Evolutionary conservation across 2,888 invertebrate genomes (phyloP).

Genomic region (Tromatobia lineatoria): DNA sequence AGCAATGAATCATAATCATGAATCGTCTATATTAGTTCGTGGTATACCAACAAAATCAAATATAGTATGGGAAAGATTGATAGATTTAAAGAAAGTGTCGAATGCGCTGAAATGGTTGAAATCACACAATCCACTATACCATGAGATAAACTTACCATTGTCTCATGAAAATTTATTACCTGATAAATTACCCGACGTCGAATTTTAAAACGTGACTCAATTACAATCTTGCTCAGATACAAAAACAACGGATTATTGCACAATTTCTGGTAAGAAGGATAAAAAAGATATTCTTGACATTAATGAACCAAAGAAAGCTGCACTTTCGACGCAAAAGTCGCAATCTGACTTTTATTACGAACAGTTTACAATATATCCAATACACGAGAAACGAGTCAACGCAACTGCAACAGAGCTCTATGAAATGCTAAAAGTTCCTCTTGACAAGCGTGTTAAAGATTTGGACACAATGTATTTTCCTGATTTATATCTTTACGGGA

Average conservation of each 20-base stretch:
- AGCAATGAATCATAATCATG: conserved; percentile 74
- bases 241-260: not conserved
- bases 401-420: conserved; percentile 69
- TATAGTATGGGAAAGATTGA: conserved; percentile 75
- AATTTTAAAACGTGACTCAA: conserved; percentile 20
- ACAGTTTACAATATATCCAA: conserved; percentile 65
- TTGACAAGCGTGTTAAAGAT: conserved; percentile 62
- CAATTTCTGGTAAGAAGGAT: not conserved
- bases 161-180: conserved; percentile 37
- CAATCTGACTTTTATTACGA: conserved; percentile 64
- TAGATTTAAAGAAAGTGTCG: conserved; percentile 77
- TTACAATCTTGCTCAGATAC: not conserved
- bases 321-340: conserved; percentile 63
- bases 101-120: conserved; percentile 75
- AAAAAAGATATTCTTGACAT: conserved; percentile 5
- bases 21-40: conserved; percentile 78
- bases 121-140: conserved; percentile 75
- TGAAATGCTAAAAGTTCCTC: conserved; percentile 71
- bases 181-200: conserved; percentile 2
- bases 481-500: conserved; percentile 61
- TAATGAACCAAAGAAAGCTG: not conserved
- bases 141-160: conserved; percentile 72
- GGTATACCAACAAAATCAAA: conserved; percentile 76
- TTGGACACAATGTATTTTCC: conserved; percentile 70
- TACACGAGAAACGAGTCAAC: conserved; percentile 69